Conservation (phyloP, 2,888 invertebrate species). For the Harpalus rufipes region DNA sequence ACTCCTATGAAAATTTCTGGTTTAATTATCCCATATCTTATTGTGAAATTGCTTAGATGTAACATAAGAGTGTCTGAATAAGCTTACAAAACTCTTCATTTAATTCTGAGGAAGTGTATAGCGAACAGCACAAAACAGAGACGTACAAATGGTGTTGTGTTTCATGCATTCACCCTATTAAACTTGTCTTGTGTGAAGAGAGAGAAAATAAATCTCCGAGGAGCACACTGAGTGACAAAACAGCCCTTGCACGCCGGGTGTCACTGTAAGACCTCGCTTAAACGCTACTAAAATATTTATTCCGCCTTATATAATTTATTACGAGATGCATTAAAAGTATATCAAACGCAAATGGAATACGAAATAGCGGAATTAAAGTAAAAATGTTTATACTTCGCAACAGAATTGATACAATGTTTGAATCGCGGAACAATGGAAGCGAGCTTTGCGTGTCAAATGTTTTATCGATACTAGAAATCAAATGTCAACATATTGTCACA, state of each 20-base stretch:
- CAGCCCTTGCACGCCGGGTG: background rate
- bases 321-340: slow-evolving; percentile 8
- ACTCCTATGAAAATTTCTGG: no score
- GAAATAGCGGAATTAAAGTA: slow-evolving; percentile 9
- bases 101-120: slow-evolving; percentile 4
- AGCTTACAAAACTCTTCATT: slow-evolving; percentile 33
- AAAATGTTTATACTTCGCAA: slow-evolving; percentile 34
- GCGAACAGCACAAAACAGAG: background rate
- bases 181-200: slow-evolving; percentile 58
- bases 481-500: slow-evolving; percentile 36
- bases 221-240: slow-evolving; percentile 25
- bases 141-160: slow-evolving; percentile 35
- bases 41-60: no score
- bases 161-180: slow-evolving; percentile 52
- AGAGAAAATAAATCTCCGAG: slow-evolving; percentile 47
- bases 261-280: background rate
- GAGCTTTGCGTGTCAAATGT: slow-evolving; percentile 21
- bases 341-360: slow-evolving; percentile 8
- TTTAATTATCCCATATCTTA: no score
- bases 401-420: slow-evolving; percentile 34
- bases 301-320: slow-evolving; percentile 27
- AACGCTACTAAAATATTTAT: slow-evolving; percentile 39
- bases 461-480: slow-evolving; percentile 42
- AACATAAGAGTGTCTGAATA: background rate
- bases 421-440: background rate